Percentiles rank a stretch among this genome's conserved stretches.
phyloP scores from a whole-genome alignment of 92 coral and sea anemone species.

The Nematostella vectensis region DNA sequence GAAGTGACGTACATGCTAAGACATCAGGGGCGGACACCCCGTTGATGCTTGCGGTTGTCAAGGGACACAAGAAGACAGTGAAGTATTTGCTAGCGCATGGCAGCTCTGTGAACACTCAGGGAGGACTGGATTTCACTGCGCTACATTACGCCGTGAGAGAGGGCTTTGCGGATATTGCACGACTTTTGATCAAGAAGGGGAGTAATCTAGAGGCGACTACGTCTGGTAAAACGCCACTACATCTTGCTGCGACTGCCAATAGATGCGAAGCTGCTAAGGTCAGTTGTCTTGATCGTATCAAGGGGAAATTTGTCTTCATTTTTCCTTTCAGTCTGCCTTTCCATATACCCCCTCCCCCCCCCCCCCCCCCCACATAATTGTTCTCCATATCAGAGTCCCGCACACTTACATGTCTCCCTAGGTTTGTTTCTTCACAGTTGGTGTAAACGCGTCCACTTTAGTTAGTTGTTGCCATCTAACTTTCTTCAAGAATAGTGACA shows the following conservation, averaged over 20 bases:
- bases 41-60: conserved; percentile 51
- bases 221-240: conserved; percentile 70
- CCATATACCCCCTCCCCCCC: no score
- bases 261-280: conserved; percentile 45
- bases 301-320: no score
- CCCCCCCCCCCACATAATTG: no score
- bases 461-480: no score
- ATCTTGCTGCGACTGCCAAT: conserved; percentile 55
- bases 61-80: conserved; percentile 52
- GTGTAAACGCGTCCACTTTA: no score
- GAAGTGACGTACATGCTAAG: conserved; percentile 54
- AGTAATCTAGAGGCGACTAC: conserved; percentile 65
- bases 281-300: no score
- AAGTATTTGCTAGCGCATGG: conserved; percentile 42
- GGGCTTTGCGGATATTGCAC: conserved; percentile 50
- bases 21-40: conserved; percentile 65
- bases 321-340: no score
- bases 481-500: no score
- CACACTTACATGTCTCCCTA: no score
- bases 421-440: no score
- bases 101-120: conserved; percentile 51
- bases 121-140: conserved; percentile 65
- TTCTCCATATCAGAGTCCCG: no score
- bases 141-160: conserved; percentile 64
- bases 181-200: conserved; percentile 53